These are phyloP conservation scores for Ornithoptera alexandrae DNA, from an alignment of 2,888 invertebrate genomes.

Conservation along the genomic window DNA sequence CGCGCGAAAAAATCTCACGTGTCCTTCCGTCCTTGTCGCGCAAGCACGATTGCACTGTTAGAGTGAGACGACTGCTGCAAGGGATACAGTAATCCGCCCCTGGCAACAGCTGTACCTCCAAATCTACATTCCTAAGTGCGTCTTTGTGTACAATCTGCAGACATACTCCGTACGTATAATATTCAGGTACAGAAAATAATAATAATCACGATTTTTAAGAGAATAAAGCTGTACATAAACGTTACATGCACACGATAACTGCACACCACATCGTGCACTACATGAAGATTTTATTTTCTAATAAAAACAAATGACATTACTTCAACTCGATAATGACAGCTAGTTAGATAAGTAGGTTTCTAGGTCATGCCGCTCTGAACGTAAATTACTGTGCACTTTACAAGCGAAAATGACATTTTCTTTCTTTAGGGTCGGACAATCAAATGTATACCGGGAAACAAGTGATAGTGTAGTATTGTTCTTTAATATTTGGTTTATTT, in stretches of 20 bases:
- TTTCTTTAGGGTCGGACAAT: neutral
- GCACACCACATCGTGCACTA: neutral
- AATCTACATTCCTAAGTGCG: conserved; percentile 31
- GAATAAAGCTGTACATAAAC: too few species aligned
- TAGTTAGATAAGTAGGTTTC: conserved; percentile 14
- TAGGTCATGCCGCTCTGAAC: conserved; percentile 17
- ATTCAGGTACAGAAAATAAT: neutral
- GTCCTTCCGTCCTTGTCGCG: conserved; percentile 31
- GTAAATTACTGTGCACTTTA: conserved; percentile 3
- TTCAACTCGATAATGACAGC: conserved; percentile 10
- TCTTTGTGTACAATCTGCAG: neutral
- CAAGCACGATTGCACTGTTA: conserved; percentile 14
- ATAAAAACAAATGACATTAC: neutral
- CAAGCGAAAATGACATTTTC: neutral
- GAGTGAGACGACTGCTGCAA: conserved; percentile 32
- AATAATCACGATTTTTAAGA: neutral
- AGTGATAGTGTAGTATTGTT: neutral
- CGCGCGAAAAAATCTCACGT: conserved; percentile 30
- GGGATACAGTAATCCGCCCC: conserved; percentile 32
- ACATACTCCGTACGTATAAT: neutral
- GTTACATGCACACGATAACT: neutral
- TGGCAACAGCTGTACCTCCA: conserved; percentile 33
- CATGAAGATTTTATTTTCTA: conserved; percentile 5
- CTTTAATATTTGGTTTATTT: neutral
- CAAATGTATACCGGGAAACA: neutral